Base-by-base conservation (phyloP, 2,113 vertebrate species). In the Urocolius indicus region DNA sequence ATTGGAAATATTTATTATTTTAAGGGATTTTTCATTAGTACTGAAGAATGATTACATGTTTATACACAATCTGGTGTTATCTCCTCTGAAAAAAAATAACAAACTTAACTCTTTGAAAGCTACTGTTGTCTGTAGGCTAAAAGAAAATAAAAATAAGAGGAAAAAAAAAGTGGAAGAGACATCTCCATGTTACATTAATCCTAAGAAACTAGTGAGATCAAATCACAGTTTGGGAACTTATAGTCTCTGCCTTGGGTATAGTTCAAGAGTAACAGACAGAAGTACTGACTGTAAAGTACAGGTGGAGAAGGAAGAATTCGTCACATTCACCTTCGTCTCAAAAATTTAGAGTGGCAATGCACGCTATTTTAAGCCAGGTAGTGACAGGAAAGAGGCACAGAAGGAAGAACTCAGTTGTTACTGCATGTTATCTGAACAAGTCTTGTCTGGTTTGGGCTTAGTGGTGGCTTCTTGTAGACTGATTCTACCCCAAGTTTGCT, bases 241-340 rank as follows among this genome's bases (percentile, higher is more conserved):
- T 5, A 36, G 2, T 4, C 9, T 32, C 30, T 61, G 13, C 30
- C 30, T 59, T 45, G 30, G 23, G 2, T 7, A 30, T 34, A 68
- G 9, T 32, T 75, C 10, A 58, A 11, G 36, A 79, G 52, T 16
- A 71, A 57, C 45, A 79, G 30, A 10, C 17, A 63, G 43, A 80
- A 68, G 6, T 21, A 59, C 2, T 2, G 1, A 12, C 9, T 54
- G 5, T 23, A 85, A 41, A 41, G 38, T 10, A 0, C n/a, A 45
- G 19, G 19, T 83, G 30, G 9, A 62, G 18, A 30, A 67, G 16
- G 54, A 36, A 14, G 3, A 22, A 59, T 72, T 52, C 34, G 52
- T 83, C 43, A 49, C 10, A 41, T 67, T 89, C 12, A 36, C 4
- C 7, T 36, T 65, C 29, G 18, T 51, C 34, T 88, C 32, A 82